phyloP scores from a whole-genome alignment of 2,113 vertebrate species.

The Corythornis madagascariensis region DNA sequence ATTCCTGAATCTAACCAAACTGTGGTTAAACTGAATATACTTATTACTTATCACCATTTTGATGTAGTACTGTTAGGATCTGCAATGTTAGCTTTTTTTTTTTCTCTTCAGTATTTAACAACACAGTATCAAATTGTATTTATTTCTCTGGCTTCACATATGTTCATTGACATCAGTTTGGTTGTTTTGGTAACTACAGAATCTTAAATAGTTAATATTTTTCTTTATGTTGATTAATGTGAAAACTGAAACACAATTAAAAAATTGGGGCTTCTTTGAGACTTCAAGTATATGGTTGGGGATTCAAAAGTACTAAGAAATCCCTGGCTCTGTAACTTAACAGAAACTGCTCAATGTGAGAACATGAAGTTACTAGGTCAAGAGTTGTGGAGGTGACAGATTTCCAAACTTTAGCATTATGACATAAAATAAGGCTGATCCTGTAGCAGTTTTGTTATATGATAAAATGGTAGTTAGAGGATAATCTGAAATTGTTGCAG shows the following conservation, averaged over 20 bases:
- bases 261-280: not conserved
- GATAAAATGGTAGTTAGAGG: not conserved
- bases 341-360: not conserved
- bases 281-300: not conserved
- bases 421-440: not conserved
- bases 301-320: not conserved
- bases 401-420: not conserved
- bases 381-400: not conserved
- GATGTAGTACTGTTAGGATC: not conserved
- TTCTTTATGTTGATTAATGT: not conserved
- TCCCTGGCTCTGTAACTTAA: not conserved
- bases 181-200: not conserved
- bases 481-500: not conserved
- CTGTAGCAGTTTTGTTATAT: not conserved
- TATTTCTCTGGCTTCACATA: not conserved
- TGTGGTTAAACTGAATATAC: not conserved
- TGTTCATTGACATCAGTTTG: not conserved
- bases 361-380: not conserved
- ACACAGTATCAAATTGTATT: not conserved
- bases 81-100: not conserved
- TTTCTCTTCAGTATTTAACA: not conserved
- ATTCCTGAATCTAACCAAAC: not conserved
- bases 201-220: not conserved
- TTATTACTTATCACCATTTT: not conserved
- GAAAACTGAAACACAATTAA: not conserved